These are phyloP conservation scores for Choloepus didactylus DNA, from an alignment of 2,797 vertebrate species.

Conservation along the genomic window DNA sequence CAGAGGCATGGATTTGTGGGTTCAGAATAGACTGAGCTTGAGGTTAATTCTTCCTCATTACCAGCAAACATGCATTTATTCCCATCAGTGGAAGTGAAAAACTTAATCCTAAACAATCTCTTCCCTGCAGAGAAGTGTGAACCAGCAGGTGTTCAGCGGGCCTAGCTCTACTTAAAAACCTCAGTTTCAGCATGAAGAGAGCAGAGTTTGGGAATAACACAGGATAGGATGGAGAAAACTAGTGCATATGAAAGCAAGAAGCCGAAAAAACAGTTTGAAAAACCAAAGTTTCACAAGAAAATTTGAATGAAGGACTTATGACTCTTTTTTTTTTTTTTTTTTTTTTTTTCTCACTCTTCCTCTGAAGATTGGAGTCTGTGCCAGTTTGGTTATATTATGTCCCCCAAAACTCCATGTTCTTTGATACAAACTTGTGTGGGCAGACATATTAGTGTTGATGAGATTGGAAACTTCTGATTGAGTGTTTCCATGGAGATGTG, in stretches of 20 bases:
- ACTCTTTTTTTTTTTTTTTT: conserved; percentile 18
- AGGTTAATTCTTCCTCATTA: conserved; percentile 56
- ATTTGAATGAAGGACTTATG: neutral
- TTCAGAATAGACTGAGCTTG: neutral
- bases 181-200: neutral
- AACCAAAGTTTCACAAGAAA: neutral
- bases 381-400: no score
- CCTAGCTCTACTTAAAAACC: neutral
- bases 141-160: neutral
- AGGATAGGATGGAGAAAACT: neutral
- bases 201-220: neutral
- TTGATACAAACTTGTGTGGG: no score
- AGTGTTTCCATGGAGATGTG: no score
- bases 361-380: neutral
- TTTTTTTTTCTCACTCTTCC: neutral
- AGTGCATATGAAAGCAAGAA: neutral
- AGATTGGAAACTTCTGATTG: no score
- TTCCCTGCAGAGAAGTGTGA: conserved; percentile 34
- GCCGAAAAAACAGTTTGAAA: neutral
- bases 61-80: conserved; percentile 38
- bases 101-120: conserved; percentile 40
- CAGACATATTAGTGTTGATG: no score
- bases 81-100: neutral
- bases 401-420: no score
- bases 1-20: neutral